Conservation (phyloP, 1,140 invertebrate species). For the Schlechtendalia chinensis region DNA sequence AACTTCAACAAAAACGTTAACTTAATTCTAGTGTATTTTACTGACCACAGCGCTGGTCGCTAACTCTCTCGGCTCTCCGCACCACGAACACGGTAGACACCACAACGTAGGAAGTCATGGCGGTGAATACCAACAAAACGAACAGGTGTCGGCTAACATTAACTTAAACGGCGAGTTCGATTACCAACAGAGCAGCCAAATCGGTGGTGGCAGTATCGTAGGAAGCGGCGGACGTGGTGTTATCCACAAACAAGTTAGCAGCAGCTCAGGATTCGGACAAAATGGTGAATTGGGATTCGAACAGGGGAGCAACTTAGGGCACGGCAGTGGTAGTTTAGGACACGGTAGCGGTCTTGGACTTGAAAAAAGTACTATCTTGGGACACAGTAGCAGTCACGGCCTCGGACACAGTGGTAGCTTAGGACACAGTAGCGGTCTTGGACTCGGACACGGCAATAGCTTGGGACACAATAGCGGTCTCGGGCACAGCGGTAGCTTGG, state of each 20-base stretch:
- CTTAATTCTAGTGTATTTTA: neutral
- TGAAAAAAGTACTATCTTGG: neutral
- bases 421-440: neutral
- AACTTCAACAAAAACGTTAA: too few species aligned
- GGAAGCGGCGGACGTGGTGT: too few species aligned
- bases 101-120: neutral
- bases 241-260: too few species aligned
- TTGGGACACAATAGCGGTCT: neutral
- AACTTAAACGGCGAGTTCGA: neutral
- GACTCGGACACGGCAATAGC: too few species aligned
- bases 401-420: neutral
- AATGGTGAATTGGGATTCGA: too few species aligned
- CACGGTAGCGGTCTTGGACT: neutral
- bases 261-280: neutral
- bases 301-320: too few species aligned
- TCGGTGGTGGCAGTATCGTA: neutral
- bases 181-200: neutral
- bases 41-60: neutral
- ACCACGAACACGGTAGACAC: neutral
- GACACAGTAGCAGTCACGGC: neutral
- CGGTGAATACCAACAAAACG: neutral
- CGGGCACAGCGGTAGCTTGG: neutral
- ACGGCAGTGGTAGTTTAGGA: neutral
- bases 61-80: neutral
- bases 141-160: neutral